Base-by-base conservation (phyloP, 2,888 invertebrate species). In the Lissonota sp. region DNA sequence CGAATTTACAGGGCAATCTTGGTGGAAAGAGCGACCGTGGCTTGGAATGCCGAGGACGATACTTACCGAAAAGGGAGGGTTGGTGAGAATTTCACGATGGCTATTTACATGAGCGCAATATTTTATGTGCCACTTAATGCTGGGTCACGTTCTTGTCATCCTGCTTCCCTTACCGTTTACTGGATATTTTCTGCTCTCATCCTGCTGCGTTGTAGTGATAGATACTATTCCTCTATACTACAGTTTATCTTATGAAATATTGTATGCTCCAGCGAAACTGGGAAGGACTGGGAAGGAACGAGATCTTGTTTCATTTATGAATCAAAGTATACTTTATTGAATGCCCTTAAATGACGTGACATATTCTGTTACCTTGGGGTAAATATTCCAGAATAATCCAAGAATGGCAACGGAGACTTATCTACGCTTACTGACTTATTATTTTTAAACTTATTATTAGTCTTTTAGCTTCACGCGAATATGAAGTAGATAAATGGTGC, bases 91-190 rank as follows among this genome's bases (percentile, higher is more conserved):
- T 90, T 90, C 88, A 90, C 90, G 90, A 89, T 85, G 86, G 87
- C 80, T 91, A 91, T 91, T 91, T 91, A 91, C 90, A 90, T 89
- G 90, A 87, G 88, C 87, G 88, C 89, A 88, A 91, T 91, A 91
- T 90, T 91, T 91, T 91, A 91, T 89, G 87, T 88, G 85, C 86
- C 90, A 90, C 91, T 91, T 91, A 91, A 91, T 91, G 91, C 91
- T 84, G 85, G 89, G 90, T 91, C 91, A 91, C 91, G 91, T 91
- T 89, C 87, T 46, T 85, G 86, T 87, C 88, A 85, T 86, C 85
- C 84, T 71, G 58, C 72, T 69, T 71, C 82, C 62, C 49, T 14
- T 40, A 60, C 39, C 62, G 71, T 72, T 72, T 72, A 62, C 62
- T 12, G 53, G 60, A 26, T 4, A 57, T 58, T 64, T 37, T 51